Conservation (phyloP, 2,888 invertebrate genomes). For the Drosophila bunnanda region DNA sequence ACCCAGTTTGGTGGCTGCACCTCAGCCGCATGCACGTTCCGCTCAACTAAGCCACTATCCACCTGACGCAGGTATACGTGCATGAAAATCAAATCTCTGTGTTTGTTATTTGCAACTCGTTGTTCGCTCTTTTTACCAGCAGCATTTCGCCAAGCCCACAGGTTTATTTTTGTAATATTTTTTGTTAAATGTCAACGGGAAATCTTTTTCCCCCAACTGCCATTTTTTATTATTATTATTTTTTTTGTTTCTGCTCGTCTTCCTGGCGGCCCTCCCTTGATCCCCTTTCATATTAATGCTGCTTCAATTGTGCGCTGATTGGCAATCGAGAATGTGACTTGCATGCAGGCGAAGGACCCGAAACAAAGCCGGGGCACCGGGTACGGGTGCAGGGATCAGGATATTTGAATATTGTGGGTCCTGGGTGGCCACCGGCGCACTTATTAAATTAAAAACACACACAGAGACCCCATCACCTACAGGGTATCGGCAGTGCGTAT, state of each 20-base stretch:
- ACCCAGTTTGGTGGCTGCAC: conserved; percentile 38
- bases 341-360: conserved; percentile 55
- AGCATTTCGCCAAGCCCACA: conserved; percentile 3
- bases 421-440: conserved; percentile 70
- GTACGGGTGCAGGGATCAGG: conserved; percentile 22
- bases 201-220: conserved; percentile 32
- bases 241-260: conserved; percentile 41
- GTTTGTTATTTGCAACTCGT: conserved; percentile 72
- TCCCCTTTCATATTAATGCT: conserved; percentile 74
- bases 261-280: neutral
- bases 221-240: no score
- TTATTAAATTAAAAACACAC: conserved; percentile 75
- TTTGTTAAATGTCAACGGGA: conserved; percentile 69
- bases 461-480: conserved; percentile 21
- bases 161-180: conserved; percentile 37
- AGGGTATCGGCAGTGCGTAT: conserved; percentile 12
- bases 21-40: conserved; percentile 44
- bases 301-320: conserved; percentile 79
- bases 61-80: conserved; percentile 60
- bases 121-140: conserved; percentile 53
- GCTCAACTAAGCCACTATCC: conserved; percentile 31
- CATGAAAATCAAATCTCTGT: conserved; percentile 78
- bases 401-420: conserved; percentile 69
- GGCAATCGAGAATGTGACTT: conserved; percentile 81
- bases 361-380: conserved; percentile 34